Conservation (phyloP, 2,797 vertebrate genomes). For the Sebastes miniatus region DNA sequence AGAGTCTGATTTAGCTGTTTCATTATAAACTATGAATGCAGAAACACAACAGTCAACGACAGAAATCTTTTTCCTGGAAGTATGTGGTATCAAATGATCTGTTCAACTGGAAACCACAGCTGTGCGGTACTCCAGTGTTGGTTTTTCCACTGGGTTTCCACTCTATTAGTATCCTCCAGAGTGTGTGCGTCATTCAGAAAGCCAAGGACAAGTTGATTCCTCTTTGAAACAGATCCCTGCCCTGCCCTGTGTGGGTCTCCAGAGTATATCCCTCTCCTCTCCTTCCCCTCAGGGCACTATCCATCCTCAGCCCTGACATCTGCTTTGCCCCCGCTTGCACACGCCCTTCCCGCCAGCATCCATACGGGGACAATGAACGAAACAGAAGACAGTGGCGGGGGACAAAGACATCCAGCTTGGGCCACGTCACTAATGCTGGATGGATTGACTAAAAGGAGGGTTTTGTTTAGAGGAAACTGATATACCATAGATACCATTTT, state of each 20-base stretch:
- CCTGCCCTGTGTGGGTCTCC: constrained; percentile 39
- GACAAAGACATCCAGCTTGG: constrained; percentile 48
- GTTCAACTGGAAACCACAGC: constrained; percentile 10
- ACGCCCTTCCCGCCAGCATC: constrained; percentile 54
- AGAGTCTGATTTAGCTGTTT: not conserved
- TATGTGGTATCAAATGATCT: not conserved
- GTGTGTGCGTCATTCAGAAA: constrained; percentile 21
- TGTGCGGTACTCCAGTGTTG: not conserved
- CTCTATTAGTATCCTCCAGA: constrained; percentile 7
- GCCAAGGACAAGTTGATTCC: constrained; percentile 45
- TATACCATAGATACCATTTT: not conserved
- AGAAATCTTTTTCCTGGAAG: not conserved
- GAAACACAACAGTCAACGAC: not conserved
- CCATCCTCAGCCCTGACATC: constrained; percentile 63
- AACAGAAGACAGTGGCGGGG: constrained; percentile 36
- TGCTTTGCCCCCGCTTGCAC: constrained; percentile 46
- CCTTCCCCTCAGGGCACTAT: constrained; percentile 54
- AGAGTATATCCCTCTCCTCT: constrained; percentile 27
- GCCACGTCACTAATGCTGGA: constrained; percentile 6
- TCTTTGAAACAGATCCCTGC: constrained; percentile 55
- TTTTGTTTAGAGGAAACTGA: not conserved
- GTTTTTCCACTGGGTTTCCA: constrained; percentile 24
- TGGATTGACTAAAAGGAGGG: constrained; percentile 20
- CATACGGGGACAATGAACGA: constrained; percentile 52
- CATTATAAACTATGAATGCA: not conserved